Base-by-base conservation (phyloP, 2,888 invertebrate species). In the Oscheius sp. region DNA sequence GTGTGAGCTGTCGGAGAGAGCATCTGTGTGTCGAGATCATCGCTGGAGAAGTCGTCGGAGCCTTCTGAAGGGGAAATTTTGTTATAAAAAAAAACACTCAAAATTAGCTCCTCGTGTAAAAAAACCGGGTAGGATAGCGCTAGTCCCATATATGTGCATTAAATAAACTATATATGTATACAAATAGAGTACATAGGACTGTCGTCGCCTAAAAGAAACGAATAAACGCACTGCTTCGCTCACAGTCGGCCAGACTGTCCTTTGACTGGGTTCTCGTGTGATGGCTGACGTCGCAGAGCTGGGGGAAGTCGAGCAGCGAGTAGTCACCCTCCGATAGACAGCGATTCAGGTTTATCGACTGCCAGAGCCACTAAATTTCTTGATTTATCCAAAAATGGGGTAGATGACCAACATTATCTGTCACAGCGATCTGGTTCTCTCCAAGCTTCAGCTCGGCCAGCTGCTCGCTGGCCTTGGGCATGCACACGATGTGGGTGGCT, bases 401-500 rank as follows among this genome's bases (percentile, higher is more conserved):
- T 0, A 21, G 21, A 21, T 21, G 21, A 9, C 68, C 35, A 2
- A 68, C 68, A 35, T 53, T 7, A 7, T 68, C 68, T 10, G 68
- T 68, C n/a, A 68, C 37, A 1, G 68, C 68, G 37, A 53, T 35
- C 35, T 53, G 55, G 21, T 68, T 2, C 4, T 68, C 68, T 9
- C 29, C 7, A 21, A 68, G 53, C 21, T 42, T 53, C 35, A 68
- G 33, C 3, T n/a, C 29, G 5, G 9, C 21, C 11, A 53, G 55
- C 37, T 55, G 37, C n/a, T 35, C 13, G 21, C 11, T 21, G 51
- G 68, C 53, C 7, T 75, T 68, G 3, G 76, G 71, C 35, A 76
- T 74, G 70, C 73, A 78, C 1, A 78, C 76, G 11, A 78, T 71
- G 47, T 78, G 78, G 2, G 76, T 71, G 13, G 78, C 78, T 33